Conservation (phyloP, 1,140 invertebrate genomes). For the Drosophila rhopaloa region DNA sequence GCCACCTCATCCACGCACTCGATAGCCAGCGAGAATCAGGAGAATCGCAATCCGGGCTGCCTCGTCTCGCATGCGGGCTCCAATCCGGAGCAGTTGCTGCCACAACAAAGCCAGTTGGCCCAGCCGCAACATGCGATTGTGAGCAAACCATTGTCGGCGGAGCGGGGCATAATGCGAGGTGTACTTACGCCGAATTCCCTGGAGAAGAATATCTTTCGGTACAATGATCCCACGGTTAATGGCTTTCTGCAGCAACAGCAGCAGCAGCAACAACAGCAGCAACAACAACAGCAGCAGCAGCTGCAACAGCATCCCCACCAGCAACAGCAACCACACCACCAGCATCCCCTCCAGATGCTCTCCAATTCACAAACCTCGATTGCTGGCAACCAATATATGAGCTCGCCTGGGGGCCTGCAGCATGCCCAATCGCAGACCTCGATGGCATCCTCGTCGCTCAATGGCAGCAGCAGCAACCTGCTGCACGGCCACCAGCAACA, state of each 20-base stretch:
- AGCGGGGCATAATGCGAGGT: constrained; percentile 80
- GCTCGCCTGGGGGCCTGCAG: constrained; percentile 57
- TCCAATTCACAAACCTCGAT: constrained; percentile 82
- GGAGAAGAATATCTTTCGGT: constrained; percentile 88
- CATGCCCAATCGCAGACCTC: constrained; percentile 86
- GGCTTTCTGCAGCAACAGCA: constrained; percentile 57
- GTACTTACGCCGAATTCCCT: constrained; percentile 84
- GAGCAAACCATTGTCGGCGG: constrained; percentile 72
- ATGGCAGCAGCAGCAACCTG: constrained; percentile 77
- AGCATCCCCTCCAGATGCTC: constrained; percentile 60
- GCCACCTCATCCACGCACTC: constrained; percentile 64
- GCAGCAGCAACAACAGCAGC: constrained; percentile 33
- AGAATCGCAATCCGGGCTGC: constrained; percentile 72
- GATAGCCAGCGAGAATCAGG: constrained; percentile 78
- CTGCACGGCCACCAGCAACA: constrained; percentile 45
- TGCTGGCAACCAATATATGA: constrained; percentile 42
- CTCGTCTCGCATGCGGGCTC: constrained; percentile 10
- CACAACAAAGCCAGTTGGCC: constrained; percentile 61
- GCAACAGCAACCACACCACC: constrained; percentile 30
- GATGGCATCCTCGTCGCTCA: constrained; percentile 85
- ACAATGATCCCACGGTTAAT: constrained; percentile 89
- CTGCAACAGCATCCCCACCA: constrained; percentile 33
- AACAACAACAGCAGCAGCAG: constrained; percentile 29
- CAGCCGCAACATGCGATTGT: constrained; percentile 80
- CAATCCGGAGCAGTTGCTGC: constrained; percentile 37